phyloP scores from a whole-genome alignment of 2,113 vertebrate species.

The Pungitius pungitius region DNA sequence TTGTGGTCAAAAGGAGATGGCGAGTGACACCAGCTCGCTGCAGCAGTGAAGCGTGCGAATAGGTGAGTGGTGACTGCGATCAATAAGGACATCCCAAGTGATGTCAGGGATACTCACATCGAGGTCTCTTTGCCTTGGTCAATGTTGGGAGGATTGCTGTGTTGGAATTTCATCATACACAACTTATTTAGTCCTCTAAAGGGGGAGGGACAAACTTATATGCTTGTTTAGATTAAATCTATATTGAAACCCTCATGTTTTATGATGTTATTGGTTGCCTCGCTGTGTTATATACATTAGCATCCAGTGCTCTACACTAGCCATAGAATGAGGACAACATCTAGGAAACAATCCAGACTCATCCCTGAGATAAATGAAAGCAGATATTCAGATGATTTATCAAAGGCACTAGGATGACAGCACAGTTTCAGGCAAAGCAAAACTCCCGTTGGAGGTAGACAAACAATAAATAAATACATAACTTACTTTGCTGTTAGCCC shows the following conservation, averaged over 20 bases:
- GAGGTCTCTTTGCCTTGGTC: conserved; percentile 1
- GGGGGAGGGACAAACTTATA: not conserved
- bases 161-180: not conserved
- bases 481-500: not conserved
- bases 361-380: conserved; percentile 22
- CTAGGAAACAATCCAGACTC: conserved; percentile 18
- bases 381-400: conserved; percentile 29
- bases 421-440: conserved; percentile 8
- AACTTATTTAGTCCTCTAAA: not conserved
- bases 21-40: not conserved
- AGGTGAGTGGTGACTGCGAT: conserved; percentile 5
- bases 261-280: not conserved
- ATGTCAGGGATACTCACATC: not conserved
- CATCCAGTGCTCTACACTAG: not conserved
- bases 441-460: not conserved
- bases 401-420: conserved; percentile 18
- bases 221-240: not conserved
- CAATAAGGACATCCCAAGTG: not conserved
- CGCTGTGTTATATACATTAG: not conserved
- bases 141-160: not conserved
- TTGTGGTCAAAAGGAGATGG: not conserved
- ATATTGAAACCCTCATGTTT: not conserved
- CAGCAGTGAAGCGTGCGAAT: not conserved
- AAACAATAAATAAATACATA: conserved; percentile 25
- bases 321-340: conserved; percentile 2